phyloP scores from a whole-genome alignment of 1,140 invertebrate species.

The Zaprionus davidi region DNA sequence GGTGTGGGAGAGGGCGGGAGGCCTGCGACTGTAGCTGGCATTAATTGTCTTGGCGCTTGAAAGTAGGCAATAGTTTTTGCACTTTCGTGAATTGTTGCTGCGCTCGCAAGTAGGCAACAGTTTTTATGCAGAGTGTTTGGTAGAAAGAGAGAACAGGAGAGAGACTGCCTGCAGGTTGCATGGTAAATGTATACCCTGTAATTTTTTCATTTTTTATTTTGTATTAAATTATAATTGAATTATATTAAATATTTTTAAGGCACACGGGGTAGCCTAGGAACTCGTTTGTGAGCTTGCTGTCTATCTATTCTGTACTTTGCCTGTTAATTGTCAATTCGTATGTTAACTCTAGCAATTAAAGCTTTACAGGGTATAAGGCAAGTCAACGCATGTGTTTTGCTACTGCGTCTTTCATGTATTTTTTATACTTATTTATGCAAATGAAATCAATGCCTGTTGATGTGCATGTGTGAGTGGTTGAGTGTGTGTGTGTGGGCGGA shows the following conservation, averaged over 20 bases:
- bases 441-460: constrained; percentile 76
- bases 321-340: no score
- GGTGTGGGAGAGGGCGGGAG: background rate
- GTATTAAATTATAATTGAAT: no score
- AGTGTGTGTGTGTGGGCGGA: constrained; percentile 46
- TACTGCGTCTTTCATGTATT: constrained; percentile 3
- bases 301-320: no score
- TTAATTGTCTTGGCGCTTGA: constrained; percentile 38
- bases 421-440: constrained; percentile 74
- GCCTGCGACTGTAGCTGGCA: background rate
- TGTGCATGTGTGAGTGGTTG: constrained; percentile 19
- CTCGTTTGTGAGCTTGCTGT: background rate
- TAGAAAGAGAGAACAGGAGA: background rate
- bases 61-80: constrained; percentile 52
- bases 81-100: constrained; percentile 1
- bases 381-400: background rate
- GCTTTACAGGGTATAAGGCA: background rate
- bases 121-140: background rate
- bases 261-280: no score
- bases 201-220: no score
- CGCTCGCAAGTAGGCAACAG: background rate
- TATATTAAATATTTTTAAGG: no score
- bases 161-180: background rate
- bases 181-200: background rate
- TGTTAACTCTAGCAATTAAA: no score